These are phyloP conservation scores for Sandelia bainsii DNA, from an alignment of 2,797 vertebrate genomes.

Conservation along the genomic window DNA sequence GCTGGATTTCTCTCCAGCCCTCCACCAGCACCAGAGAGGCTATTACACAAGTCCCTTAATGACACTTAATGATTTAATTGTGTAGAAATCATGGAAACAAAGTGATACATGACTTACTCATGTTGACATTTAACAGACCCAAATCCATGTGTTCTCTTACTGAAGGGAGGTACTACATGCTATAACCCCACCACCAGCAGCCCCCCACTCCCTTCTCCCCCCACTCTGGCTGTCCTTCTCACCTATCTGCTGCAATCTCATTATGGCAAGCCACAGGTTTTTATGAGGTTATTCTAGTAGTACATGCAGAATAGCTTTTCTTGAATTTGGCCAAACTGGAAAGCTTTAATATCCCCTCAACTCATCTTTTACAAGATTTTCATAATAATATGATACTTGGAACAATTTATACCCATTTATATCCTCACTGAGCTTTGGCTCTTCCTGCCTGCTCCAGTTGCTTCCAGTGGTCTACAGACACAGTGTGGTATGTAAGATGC, in stretches of 20 bases:
- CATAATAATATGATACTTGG: slow-evolving; percentile 11
- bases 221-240: slow-evolving; percentile 1
- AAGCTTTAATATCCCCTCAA: neutral
- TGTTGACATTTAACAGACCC: slow-evolving; percentile 78
- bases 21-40: slow-evolving; percentile 62
- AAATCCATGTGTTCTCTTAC: slow-evolving; percentile 71
- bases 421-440: slow-evolving; percentile 12
- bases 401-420: slow-evolving; percentile 2
- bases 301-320: neutral
- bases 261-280: slow-evolving; percentile 13
- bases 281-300: neutral
- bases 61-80: slow-evolving; percentile 83
- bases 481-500: slow-evolving; percentile 9
- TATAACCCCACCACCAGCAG: neutral
- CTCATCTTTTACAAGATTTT: slow-evolving; percentile 2
- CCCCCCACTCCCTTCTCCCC: neutral
- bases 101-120: slow-evolving; percentile 78
- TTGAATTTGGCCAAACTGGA: neutral
- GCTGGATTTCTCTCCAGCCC: slow-evolving; percentile 34
- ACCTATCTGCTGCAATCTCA: slow-evolving; percentile 35
- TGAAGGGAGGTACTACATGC: slow-evolving; percentile 46
- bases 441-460: slow-evolving; percentile 22
- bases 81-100: slow-evolving; percentile 80
- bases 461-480: slow-evolving; percentile 30
- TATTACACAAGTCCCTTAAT: slow-evolving; percentile 80